Base-by-base conservation (phyloP, 2,797 vertebrate species). In the Rousettus madagascariensis region DNA sequence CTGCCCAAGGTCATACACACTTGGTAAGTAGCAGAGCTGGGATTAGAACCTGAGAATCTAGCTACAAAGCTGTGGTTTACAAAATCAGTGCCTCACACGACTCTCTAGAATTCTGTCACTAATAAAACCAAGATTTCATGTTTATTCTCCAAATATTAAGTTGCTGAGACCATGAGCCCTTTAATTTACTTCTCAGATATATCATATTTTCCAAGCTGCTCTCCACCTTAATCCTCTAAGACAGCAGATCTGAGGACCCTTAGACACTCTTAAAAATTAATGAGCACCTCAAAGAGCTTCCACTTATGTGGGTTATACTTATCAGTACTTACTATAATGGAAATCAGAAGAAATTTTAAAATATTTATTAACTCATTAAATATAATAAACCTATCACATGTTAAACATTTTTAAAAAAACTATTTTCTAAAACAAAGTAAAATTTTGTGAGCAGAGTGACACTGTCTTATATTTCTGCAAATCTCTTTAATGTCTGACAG, bases 321-420 rank as follows among this genome's bases (percentile, higher is more conserved):
- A 51, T 79, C 43, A 87, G 53, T 53, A 93, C 36, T 66, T 53
- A 93, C 43, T 66, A 79, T 28, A 84, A 33, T 51, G 55, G 41
- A 89, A 95, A 71, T 77, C 15, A 95, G 33, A 92, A 55, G 26
- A 84, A 65, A 75, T 71, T 92, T 90, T 4, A 38, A 83, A 87
- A 38, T 65, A 92, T 53, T 78, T 88, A 80, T 57, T 41, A 91
- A 93, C 57, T 77, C 63, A 17, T 11, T 51, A 92, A 72, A 36
- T 74, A 71, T n/a, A 78, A 82, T 10, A 86, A 83, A 89, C 16
- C 75, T 66, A 74, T 30, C 33, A 71, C 12, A 63, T 9, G 10
- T 51, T 87, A 80, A 88, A 84, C 43, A 74, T 68, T 75, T 86
- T 61, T 53, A 63, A 77, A 61, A 75, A 95, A 85, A 88, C 24